Percentiles rank a stretch among this genome's conserved stretches.
Conservation (phyloP, 2,797 vertebrate species). For the Sorex maritimensis region DNA sequence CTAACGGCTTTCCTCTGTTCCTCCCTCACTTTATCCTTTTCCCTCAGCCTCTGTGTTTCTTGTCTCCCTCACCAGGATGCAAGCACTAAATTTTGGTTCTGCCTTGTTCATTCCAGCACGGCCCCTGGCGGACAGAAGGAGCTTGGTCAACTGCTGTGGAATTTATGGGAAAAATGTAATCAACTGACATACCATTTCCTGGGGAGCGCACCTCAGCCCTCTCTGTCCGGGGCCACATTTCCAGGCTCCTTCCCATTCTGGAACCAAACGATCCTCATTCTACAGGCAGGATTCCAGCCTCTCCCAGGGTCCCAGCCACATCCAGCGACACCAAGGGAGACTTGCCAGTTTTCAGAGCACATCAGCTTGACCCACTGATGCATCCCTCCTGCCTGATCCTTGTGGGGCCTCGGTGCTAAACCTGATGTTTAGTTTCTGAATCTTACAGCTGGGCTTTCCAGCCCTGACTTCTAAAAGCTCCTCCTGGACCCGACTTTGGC, state of each 20-base stretch:
- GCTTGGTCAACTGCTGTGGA: background rate
- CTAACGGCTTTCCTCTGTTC: too few species aligned
- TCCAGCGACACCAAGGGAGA: background rate
- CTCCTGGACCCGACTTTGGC: background rate
- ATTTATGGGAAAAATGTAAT: background rate
- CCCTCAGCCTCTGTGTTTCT: background rate
- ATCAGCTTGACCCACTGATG: background rate
- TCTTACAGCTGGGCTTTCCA: background rate
- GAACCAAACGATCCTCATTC: background rate
- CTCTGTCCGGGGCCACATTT: background rate
- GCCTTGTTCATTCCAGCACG: background rate
- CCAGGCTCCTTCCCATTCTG: slow-evolving; percentile 19
- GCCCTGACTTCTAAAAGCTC: slow-evolving; percentile 27
- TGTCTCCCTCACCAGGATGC: background rate
- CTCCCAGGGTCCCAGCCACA: background rate
- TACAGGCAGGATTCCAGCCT: background rate
- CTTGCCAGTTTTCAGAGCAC: too few species aligned
- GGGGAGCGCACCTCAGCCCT: background rate
- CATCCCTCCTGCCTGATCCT: background rate
- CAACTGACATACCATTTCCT: background rate
- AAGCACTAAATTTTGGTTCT: background rate
- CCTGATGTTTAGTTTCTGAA: slow-evolving; percentile 25
- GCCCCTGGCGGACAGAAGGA: background rate
- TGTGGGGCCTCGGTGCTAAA: background rate
- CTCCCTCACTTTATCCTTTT: background rate